Base-by-base conservation (phyloP, 2,113 vertebrate genomes). In the Marmota flaviventris region DNA sequence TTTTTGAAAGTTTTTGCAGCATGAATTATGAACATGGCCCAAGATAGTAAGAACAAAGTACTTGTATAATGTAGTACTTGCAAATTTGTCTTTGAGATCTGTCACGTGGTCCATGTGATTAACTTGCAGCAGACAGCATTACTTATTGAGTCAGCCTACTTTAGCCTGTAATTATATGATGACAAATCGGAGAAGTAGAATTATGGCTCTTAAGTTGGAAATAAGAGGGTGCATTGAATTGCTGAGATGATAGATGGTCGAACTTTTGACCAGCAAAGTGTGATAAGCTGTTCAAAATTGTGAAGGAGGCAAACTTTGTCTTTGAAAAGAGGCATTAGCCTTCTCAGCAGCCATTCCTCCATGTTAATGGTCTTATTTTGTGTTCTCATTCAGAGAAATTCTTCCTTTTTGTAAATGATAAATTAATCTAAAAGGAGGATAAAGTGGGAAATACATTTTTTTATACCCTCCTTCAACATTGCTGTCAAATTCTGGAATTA, bases 81-180 rank as follows among this genome's bases (percentile, higher is more conserved):
- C 95, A 98, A 94, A 96, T 96, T 97, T 98, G 95, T 97, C 96
- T 97, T 97, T 94, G 95, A 97, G 76, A 84, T 97, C 84, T 45
- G 0, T 85, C 61, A 67, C 89, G 83, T 97, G 96, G 90, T 97
- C 96, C 96, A 94, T 97, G 83, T 98, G 97, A 98, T 98, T 96
- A 98, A 98, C 94, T 98, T 98, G 70, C 96, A 98, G 97, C 97
- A 98, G 95, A 98, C 96, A 97, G 93, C 92, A 97, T 97, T 98
- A 96, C 96, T 97, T 98, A 98, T 87, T 96, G 96, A 98, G 95
- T 98, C 97, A 98, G 84, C 95, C 96, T 97, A 94, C 98, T 98
- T 97, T 97, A 98, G 94, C 94, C 91, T 91, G 83, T 98, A 98
- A 98, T 98, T 98, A 97, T 96, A 97, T 98, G 96, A 98, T 98